Evolutionary conservation across 2,113 vertebrate species (phyloP).

Genomic region (Otolemur garnettii): DNA sequence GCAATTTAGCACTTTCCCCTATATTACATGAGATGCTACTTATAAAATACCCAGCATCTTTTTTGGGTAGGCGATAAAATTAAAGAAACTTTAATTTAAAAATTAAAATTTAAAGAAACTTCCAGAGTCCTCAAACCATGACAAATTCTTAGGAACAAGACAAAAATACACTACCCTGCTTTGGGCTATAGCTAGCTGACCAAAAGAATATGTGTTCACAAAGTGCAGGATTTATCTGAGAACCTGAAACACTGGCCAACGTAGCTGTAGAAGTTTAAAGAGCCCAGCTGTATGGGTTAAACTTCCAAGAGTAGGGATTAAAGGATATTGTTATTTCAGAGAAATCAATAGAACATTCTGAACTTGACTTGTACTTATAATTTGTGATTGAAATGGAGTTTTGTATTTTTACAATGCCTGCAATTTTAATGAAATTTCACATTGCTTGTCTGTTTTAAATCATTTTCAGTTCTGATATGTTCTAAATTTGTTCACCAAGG

Average conservation of each 20-base stretch:
- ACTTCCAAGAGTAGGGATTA: background rate
- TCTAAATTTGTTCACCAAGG: conserved; percentile 73
- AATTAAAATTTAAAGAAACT: background rate
- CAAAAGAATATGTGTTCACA: background rate
- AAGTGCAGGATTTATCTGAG: conserved; percentile 18
- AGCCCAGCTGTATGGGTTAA: background rate
- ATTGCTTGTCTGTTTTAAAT: conserved; percentile 64
- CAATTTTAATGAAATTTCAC: conserved; percentile 67
- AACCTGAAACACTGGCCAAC: background rate
- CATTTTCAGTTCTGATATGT: conserved; percentile 71
- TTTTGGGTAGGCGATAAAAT: background rate
- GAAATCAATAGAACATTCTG: background rate
- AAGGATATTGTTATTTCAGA: background rate
- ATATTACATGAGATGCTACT: background rate
- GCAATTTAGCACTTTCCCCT: background rate
- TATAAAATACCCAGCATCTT: background rate
- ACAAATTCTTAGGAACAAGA: background rate
- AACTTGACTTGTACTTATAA: conserved; percentile 5
- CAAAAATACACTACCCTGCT: background rate
- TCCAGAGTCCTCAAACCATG: background rate
- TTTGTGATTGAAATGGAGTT: background rate
- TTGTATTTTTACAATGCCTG: background rate
- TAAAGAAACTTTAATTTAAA: background rate
- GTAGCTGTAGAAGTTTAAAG: background rate
- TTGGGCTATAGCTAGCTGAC: background rate